A percentile compares a stretch with the other conserved stretches of the same genome.
These are phyloP conservation scores for Hesperophylax magnus DNA, from an alignment of 1,140 invertebrate genomes.

Conservation along the genomic window DNA sequence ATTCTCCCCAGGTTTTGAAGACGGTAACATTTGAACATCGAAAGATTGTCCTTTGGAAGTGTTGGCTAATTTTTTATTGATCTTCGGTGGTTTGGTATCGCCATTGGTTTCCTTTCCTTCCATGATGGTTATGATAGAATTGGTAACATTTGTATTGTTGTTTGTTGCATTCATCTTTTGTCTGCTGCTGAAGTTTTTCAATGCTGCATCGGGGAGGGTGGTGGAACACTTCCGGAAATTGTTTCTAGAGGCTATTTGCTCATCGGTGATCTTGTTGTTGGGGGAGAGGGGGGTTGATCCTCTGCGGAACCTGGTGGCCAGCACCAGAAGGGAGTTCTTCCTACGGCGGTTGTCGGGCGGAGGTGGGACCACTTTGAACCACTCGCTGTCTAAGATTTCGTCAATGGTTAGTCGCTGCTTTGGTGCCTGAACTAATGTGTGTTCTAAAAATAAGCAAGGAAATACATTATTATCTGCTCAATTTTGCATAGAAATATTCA, in stretches of 20 bases:
- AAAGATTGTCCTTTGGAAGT: conserved; percentile 61
- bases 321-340: conserved; percentile 63
- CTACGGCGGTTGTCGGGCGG: conserved; percentile 61
- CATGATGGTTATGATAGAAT: conserved; percentile 45
- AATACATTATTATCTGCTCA: background rate
- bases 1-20: conserved; percentile 50
- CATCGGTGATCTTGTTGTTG: conserved; percentile 64
- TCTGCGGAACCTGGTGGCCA: conserved; percentile 63
- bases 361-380: conserved; percentile 62
- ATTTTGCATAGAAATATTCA: too few relatives aligned
- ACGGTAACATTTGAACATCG: conserved; percentile 62
- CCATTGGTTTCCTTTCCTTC: conserved; percentile 52
- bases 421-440: conserved; percentile 65
- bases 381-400: conserved; percentile 66
- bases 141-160: conserved; percentile 40
- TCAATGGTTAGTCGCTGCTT: conserved; percentile 64
- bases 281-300: conserved; percentile 62
- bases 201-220: conserved; percentile 44
- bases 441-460: conserved; percentile 59
- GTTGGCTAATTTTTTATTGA: conserved; percentile 44
- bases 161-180: conserved; percentile 46
- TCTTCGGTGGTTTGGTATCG: conserved; percentile 27
- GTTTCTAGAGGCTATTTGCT: conserved; percentile 61
- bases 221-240: conserved; percentile 56
- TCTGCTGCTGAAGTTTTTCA: conserved; percentile 49